Conservation (phyloP, 2,113 vertebrate species). For the Psammodynastes pulverulentus region DNA sequence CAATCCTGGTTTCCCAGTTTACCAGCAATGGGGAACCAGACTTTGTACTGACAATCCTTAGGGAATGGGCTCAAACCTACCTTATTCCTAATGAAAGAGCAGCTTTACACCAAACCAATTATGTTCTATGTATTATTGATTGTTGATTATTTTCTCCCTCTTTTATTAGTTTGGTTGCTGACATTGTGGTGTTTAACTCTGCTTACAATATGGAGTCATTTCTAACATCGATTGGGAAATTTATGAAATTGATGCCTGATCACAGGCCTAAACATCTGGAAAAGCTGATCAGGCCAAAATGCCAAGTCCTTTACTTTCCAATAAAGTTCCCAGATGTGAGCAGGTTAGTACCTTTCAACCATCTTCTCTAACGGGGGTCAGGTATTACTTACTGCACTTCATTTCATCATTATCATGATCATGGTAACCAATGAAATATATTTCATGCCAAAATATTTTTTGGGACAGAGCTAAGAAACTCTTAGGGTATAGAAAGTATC, state of each 20-base stretch:
- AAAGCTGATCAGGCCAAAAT: constrained; percentile 84
- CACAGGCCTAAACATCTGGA: constrained; percentile 86
- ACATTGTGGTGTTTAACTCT: constrained; percentile 88
- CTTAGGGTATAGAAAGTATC: neutral
- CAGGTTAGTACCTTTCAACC: constrained; percentile 76
- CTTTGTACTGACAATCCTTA: neutral
- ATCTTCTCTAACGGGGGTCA: constrained; percentile 43
- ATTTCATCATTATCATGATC: constrained; percentile 42
- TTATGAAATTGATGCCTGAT: constrained; percentile 92
- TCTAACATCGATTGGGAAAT: constrained; percentile 82
- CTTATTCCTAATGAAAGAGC: neutral
- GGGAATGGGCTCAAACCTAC: neutral
- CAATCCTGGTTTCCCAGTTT: neutral
- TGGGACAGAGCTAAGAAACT: neutral
- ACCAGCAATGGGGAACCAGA: neutral
- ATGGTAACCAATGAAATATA: constrained; percentile 38
- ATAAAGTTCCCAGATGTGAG: constrained; percentile 84
- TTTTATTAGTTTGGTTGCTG: constrained; percentile 86
- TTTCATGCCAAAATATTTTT: constrained; percentile 24
- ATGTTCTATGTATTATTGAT: neutral
- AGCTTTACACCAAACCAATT: neutral
- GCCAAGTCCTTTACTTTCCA: constrained; percentile 87
- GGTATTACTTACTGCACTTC: constrained; percentile 50
- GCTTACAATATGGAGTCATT: constrained; percentile 95
- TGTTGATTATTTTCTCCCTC: constrained; percentile 18